phyloP scores from a whole-genome alignment of 2,113 vertebrate genomes.

The Amazona vittata region DNA sequence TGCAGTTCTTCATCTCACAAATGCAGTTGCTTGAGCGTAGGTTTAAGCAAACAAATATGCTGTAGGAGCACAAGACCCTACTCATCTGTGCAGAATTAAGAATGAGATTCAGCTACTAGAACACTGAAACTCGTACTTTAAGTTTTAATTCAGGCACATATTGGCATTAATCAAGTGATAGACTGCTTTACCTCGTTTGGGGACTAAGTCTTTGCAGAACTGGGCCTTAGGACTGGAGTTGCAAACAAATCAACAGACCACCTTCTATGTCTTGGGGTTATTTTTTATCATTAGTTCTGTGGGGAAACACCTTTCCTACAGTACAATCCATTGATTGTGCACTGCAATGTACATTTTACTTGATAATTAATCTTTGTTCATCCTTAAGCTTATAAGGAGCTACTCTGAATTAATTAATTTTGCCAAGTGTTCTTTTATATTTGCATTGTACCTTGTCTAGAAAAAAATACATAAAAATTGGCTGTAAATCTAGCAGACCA shows the following conservation, averaged over 20 bases:
- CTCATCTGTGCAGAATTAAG: neutral
- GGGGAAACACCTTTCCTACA: neutral
- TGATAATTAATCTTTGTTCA: neutral
- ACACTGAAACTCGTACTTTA: neutral
- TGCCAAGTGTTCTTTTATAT: neutral
- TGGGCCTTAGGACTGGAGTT: neutral
- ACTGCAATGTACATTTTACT: neutral
- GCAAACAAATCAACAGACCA: neutral
- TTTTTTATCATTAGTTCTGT: neutral
- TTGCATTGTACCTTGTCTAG: neutral
- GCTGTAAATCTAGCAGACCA: conserved; percentile 2
- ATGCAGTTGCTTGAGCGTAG: neutral
- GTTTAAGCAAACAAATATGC: neutral
- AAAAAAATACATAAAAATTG: neutral
- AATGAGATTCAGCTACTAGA: neutral
- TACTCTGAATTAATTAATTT: conserved; percentile 12
- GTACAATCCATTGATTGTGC: neutral
- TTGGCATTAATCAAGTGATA: neutral
- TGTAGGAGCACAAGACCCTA: neutral
- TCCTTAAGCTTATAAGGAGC: neutral
- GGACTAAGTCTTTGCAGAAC: neutral
- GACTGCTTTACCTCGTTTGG: neutral
- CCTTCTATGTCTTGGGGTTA: neutral
- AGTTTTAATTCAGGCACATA: neutral
- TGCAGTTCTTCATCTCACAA: neutral